These are phyloP conservation scores for Eutrigla gurnardus DNA, from an alignment of 2,797 vertebrate species.

Conservation along the genomic window DNA sequence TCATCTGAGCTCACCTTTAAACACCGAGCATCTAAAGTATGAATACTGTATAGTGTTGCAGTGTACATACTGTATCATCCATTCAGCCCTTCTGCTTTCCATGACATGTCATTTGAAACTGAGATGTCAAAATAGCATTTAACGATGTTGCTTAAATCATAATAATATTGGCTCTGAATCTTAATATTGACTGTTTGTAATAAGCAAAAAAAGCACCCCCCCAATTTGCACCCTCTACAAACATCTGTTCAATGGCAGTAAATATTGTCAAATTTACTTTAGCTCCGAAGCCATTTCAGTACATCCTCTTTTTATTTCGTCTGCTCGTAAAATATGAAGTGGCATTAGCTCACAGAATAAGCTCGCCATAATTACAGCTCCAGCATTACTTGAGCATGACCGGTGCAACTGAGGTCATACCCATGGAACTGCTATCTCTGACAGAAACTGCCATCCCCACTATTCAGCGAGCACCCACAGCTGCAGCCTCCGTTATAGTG, in stretches of 20 bases:
- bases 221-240: not conserved
- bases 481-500: constrained; percentile 62
- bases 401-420: constrained; percentile 56
- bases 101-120: no score
- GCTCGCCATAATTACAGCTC: constrained; percentile 18
- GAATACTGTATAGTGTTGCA: no score
- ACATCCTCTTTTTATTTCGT: not conserved
- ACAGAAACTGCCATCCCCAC: constrained; percentile 44
- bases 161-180: not conserved
- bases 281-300: not conserved
- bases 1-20: no score
- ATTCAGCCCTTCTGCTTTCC: not conserved
- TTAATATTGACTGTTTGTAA: not conserved
- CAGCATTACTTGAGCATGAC: constrained; percentile 19
- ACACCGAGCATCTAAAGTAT: no score
- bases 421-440: constrained; percentile 34
- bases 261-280: not conserved
- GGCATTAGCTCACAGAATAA: constrained; percentile 20
- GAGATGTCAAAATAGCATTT: no score
- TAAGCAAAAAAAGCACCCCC: not conserved
- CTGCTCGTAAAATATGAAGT: constrained; percentile 16
- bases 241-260: not conserved
- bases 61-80: no score
- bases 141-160: not conserved
- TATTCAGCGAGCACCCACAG: constrained; percentile 54